A percentile compares a stretch with the other conserved stretches of the same genome.
Conservation (phyloP, 2,888 invertebrate genomes). For the Apamea crenata region DNA sequence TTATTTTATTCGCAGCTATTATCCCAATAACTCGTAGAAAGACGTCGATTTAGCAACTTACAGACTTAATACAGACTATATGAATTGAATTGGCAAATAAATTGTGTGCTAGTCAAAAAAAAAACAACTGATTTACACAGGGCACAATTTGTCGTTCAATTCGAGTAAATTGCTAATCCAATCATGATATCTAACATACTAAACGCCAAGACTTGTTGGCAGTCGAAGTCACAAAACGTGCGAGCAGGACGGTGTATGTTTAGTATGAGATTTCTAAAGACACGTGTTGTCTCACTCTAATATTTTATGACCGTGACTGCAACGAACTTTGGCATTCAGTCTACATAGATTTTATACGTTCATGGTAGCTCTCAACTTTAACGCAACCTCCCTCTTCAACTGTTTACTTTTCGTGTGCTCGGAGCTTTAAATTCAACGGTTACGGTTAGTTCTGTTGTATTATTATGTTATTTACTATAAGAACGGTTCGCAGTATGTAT, state of each 20-base stretch:
- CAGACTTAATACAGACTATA: neutral
- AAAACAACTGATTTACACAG: neutral
- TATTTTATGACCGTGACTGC: neutral
- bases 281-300: neutral
- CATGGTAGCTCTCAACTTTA: neutral
- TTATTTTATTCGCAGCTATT: neutral
- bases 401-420: neutral
- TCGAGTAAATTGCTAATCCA: neutral
- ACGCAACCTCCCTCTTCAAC: neutral
- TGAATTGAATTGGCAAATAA: neutral
- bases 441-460: slow-evolving; percentile 24
- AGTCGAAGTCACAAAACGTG: neutral
- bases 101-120: neutral
- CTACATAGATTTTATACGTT: neutral
- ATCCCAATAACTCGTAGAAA: neutral
- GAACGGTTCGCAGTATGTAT: neutral
- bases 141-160: neutral
- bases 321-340: neutral
- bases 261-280: neutral
- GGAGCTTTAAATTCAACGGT: slow-evolving; percentile 8
- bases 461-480: slow-evolving; percentile 1
- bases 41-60: neutral
- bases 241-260: neutral
- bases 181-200: neutral
- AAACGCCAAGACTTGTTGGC: neutral